phyloP scores from a whole-genome alignment of 2,888 invertebrate species.

The Tineola bisselliella region DNA sequence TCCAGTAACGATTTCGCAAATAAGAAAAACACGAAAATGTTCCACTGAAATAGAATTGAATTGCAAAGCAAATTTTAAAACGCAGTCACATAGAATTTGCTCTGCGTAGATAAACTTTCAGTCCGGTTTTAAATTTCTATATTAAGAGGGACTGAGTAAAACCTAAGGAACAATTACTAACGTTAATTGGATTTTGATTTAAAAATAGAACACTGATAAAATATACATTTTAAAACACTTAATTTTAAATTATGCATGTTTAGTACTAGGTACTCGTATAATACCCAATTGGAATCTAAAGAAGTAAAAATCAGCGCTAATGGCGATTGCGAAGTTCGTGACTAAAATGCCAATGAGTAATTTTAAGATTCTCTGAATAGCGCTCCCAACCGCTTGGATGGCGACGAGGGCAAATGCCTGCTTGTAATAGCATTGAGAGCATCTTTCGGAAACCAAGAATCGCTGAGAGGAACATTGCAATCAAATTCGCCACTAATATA shows the following conservation, averaged over 20 bases:
- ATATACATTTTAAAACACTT: not conserved
- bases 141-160: not conserved
- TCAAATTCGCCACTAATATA: not conserved
- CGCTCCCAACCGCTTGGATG: constrained; percentile 25
- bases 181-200: not conserved
- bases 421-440: constrained; percentile 57
- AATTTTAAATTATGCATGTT: not conserved
- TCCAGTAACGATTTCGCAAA: not conserved
- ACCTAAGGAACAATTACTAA: not conserved
- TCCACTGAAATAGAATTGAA: constrained; percentile 9
- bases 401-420: constrained; percentile 52
- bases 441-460: constrained; percentile 37
- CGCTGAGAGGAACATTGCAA: not conserved
- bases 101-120: constrained; percentile 11
- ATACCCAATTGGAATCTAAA: constrained; percentile 49
- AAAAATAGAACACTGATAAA: not conserved
- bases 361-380: constrained; percentile 61
- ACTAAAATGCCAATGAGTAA: constrained; percentile 63
- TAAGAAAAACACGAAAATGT: not conserved
- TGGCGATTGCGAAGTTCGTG: constrained; percentile 48
- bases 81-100: constrained; percentile 6
- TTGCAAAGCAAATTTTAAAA: constrained; percentile 12
- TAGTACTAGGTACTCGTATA: not conserved
- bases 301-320: constrained; percentile 63
- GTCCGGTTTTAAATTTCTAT: constrained; percentile 3